These are phyloP conservation scores for Agrilus cyanescens DNA, from an alignment of 2,888 invertebrate species.

Conservation along the genomic window DNA sequence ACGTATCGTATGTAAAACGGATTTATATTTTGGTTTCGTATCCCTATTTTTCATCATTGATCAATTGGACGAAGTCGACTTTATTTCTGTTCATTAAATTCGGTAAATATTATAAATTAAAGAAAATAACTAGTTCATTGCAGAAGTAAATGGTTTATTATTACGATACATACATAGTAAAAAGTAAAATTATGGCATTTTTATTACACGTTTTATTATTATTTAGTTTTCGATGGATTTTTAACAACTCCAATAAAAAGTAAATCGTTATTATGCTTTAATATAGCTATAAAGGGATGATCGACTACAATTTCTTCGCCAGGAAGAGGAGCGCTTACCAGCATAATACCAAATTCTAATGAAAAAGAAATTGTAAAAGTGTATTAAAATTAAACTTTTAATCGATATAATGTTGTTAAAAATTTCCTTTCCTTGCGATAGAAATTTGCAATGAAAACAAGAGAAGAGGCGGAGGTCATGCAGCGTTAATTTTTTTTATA, in stretches of 20 bases:
- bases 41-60: too few relatives aligned
- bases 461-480: too few relatives aligned
- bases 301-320: conserved; percentile 2
- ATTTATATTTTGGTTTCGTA: too few relatives aligned
- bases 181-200: neutral
- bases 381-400: neutral
- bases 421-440: too few relatives aligned
- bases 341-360: neutral
- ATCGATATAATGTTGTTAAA: neutral
- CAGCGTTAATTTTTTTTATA: too few relatives aligned
- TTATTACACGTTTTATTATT: neutral
- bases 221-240: neutral
- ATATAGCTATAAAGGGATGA: conserved; percentile 8
- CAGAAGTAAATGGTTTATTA: neutral
- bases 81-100: too few relatives aligned
- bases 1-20: too few relatives aligned
- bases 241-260: conserved; percentile 9
- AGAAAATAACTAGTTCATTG: too few relatives aligned
- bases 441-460: too few relatives aligned
- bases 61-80: too few relatives aligned
- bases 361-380: neutral
- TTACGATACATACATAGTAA: too few relatives aligned
- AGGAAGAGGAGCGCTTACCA: neutral
- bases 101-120: neutral
- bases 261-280: conserved; percentile 3